Conservation (phyloP, 2,113 vertebrate species). For the Sturnus vulgaris region DNA sequence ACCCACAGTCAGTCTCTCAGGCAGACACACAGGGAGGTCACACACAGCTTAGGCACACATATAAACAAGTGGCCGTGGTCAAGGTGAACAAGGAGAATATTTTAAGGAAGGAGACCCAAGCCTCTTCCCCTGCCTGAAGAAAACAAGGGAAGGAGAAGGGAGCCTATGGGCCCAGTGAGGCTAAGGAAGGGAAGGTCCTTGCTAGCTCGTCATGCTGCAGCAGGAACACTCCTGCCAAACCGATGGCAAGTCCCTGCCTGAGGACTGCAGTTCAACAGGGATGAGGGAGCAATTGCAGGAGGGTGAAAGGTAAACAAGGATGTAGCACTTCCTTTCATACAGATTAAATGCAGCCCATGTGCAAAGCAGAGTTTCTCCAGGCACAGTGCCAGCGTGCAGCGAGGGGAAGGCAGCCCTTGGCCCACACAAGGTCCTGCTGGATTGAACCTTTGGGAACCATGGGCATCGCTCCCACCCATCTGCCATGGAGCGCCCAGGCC, state of each 20-base stretch:
- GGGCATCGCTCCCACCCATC: not conserved
- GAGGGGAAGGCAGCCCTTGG: not conserved
- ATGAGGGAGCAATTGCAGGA: not conserved
- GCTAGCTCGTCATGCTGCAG: not conserved
- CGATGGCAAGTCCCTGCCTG: accelerated
- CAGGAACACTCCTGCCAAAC: not conserved
- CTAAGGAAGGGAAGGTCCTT: not conserved
- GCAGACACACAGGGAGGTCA: accelerated
- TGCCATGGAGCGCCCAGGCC: accelerated
- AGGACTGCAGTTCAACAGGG: not conserved
- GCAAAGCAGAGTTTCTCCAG: not conserved
- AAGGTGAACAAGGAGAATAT: not conserved
- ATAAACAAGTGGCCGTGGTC: not conserved
- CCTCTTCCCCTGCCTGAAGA: not conserved
- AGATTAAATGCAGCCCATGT: accelerated
- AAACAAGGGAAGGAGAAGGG: not conserved
- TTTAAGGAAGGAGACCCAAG: not conserved
- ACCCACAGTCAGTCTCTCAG: not conserved
- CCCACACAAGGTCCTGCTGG: not conserved
- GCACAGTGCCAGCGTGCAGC: accelerated
- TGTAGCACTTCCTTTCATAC: not conserved
- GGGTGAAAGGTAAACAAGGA: not conserved
- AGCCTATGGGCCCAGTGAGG: not conserved
- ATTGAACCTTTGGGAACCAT: accelerated
- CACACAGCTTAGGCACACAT: not conserved